Percentiles rank a stretch among this genome's conserved stretches.
phyloP scores from a whole-genome alignment of 2,797 vertebrate genomes.

The Gallinago stenura region DNA sequence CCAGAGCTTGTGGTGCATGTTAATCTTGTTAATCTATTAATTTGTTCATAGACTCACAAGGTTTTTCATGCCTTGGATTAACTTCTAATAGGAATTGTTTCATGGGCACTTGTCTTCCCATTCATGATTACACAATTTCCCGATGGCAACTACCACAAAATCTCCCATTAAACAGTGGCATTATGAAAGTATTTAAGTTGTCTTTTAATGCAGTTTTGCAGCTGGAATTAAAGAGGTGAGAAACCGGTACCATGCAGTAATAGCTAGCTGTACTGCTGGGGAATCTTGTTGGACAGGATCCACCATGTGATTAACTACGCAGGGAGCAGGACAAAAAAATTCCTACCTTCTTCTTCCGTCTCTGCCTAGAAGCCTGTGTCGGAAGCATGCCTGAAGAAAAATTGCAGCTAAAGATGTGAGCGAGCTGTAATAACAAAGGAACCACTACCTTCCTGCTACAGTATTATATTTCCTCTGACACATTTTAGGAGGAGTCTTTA shows the following conservation, averaged over 20 bases:
- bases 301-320: background rate
- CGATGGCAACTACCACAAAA: background rate
- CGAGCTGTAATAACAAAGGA: slow-evolving; percentile 6
- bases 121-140: background rate
- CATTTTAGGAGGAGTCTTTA: slow-evolving; percentile 1
- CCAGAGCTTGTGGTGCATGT: background rate
- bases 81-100: background rate
- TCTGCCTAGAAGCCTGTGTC: background rate
- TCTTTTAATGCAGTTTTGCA: background rate
- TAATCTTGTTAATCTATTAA: background rate
- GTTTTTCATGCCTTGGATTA: background rate
- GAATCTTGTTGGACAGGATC: slow-evolving; percentile 10
- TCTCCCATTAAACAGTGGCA: background rate
- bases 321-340: background rate
- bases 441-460: background rate
- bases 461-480: background rate
- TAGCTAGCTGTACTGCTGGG: background rate
- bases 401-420: background rate
- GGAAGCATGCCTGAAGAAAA: background rate
- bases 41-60: background rate
- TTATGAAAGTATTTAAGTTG: background rate
- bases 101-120: background rate
- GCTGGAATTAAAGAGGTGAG: background rate
- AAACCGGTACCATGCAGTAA: background rate
- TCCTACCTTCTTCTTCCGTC: background rate